These are phyloP conservation scores for Sarcoramphus papa DNA, from an alignment of 2,797 vertebrate species.

Conservation along the genomic window DNA sequence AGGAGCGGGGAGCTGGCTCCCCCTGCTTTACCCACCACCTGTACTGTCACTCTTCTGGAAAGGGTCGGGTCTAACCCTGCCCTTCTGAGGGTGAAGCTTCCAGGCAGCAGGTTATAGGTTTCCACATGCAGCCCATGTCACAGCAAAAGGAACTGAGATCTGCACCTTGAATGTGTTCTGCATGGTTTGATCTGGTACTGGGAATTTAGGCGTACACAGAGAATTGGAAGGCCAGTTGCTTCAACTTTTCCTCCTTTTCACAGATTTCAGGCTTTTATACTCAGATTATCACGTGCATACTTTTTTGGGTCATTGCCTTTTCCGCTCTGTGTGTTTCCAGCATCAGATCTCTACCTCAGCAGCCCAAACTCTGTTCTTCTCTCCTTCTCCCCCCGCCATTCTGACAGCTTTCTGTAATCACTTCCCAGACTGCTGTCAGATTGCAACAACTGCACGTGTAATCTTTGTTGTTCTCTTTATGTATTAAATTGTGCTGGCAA, in stretches of 20 bases:
- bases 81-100: neutral
- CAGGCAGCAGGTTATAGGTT: neutral
- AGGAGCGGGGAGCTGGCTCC: neutral
- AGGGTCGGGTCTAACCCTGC: neutral
- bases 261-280: neutral
- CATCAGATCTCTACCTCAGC: constrained; percentile 5
- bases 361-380: neutral
- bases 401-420: neutral
- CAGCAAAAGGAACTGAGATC: neutral
- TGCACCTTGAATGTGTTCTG: neutral
- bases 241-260: constrained; percentile 1
- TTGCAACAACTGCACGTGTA: neutral
- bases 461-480: neutral
- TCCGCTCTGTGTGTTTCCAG: constrained; percentile 23
- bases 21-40: neutral
- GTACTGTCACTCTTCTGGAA: neutral
- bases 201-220: neutral
- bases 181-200: neutral
- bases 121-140: neutral
- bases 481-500: neutral
- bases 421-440: constrained; percentile 21
- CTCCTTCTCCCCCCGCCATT: neutral
- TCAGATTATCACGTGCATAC: constrained; percentile 29
- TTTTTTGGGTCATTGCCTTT: constrained; percentile 55
- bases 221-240: neutral